A percentile compares a stretch with the other conserved stretches of the same genome.
phyloP scores from a whole-genome alignment of 2,797 vertebrate genomes.

The Lagodon rhomboides region DNA sequence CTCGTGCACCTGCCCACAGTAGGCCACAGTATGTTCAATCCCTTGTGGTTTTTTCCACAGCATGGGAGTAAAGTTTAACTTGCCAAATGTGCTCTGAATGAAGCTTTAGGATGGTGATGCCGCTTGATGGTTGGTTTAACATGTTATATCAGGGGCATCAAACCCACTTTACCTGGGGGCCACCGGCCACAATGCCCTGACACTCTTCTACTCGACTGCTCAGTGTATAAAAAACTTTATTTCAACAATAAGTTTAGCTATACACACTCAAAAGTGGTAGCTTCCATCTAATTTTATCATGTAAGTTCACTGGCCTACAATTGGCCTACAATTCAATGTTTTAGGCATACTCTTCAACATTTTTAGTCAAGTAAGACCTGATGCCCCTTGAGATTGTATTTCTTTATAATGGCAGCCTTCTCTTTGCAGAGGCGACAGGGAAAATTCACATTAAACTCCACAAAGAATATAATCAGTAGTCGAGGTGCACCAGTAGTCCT shows the following conservation, averaged over 20 bases:
- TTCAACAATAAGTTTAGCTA: neutral
- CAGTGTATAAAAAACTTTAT: neutral
- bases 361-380: neutral
- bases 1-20: slow-evolving; percentile 49
- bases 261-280: neutral
- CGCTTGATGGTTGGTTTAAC: neutral
- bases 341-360: neutral
- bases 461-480: neutral
- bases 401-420: neutral
- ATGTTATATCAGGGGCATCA: neutral
- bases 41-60: slow-evolving; percentile 31
- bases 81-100: slow-evolving; percentile 27
- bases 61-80: slow-evolving; percentile 19
- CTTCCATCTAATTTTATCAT: no score
- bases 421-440: neutral
- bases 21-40: slow-evolving; percentile 44
- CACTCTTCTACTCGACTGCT: neutral
- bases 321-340: no score
- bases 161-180: neutral
- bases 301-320: no score
- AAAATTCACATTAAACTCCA: neutral
- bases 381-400: neutral
- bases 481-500: no score
- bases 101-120: neutral
- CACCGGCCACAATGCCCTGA: neutral